Base-by-base conservation (phyloP, 2,113 vertebrate genomes). In the Seriola dumerili region DNA sequence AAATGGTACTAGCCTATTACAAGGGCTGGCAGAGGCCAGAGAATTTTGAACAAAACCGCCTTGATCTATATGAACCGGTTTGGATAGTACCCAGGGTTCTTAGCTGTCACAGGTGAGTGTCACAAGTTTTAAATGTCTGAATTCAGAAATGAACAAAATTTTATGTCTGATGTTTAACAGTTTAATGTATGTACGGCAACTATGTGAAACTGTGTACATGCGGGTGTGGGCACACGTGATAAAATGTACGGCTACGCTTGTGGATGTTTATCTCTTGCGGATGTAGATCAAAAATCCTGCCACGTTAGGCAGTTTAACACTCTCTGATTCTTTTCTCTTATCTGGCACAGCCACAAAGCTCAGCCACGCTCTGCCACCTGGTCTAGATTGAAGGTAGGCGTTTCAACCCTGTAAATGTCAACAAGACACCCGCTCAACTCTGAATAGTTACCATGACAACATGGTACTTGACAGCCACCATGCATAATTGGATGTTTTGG, bases 341-440 rank as follows among this genome's bases (percentile, higher is more conserved):
- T 90, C 85, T 83, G 74, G 54, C 63, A 57, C 64, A 50, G 73
- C 84, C 90, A 92, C 85, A 85, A 89, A 82, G 74, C 88, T 70
- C 62, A 57, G 63, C 75, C 65, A 67, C 82, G 74, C 75, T 83
- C 52, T 38, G 80, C 59, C 79, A 82, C 83, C 83, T 78, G 78
- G 85, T 83, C 61, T 61, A 48, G 68, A 92, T 82, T 86, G 80
- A 83, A 92, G 85, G 78, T 82, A 19, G 54, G 81, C 85, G 71
- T 87, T 88, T 88, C 71, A 91, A 82, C 62, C 69, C 65, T 59
- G 70, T 65, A 88, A 92, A 93, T 93, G 89, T 90, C 92, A 93
- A 89, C 77, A 67, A 88, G 84, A 86, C 82, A 44, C 50, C 69
- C 8, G 78, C 68, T 74, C 68, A 52, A 75, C 65, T 84, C 63